These are phyloP conservation scores for Lepidonotus clava DNA, from an alignment of 2,888 invertebrate species.

Conservation along the genomic window DNA sequence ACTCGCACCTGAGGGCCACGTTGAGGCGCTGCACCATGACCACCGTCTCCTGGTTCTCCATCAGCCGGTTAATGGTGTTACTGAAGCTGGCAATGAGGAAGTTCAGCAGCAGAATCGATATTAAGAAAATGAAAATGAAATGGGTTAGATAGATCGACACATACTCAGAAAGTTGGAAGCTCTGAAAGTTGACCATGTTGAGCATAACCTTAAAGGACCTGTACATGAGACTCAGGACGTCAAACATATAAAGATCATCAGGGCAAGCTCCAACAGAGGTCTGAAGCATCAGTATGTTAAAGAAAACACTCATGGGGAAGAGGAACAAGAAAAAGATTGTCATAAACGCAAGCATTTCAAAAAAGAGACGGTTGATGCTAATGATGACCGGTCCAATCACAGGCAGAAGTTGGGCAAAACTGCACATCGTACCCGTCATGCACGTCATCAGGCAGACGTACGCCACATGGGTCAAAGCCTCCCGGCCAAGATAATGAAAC, in stretches of 20 bases:
- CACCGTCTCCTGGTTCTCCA: not conserved
- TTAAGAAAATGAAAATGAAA: not conserved
- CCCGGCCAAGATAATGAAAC: not conserved
- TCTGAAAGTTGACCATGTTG: not conserved
- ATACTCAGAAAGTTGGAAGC: not conserved
- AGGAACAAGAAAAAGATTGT: not conserved
- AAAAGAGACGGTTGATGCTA: not conserved
- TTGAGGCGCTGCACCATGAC: not conserved
- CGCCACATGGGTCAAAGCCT: not conserved
- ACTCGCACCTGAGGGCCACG: not conserved
- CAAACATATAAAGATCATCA: not conserved
- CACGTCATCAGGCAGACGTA: not conserved
- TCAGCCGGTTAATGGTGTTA: not conserved
- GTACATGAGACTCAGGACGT: not conserved
- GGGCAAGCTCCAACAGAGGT: not conserved
- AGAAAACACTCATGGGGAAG: not conserved
- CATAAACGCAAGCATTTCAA: not conserved
- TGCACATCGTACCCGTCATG: not conserved
- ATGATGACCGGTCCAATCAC: not conserved
- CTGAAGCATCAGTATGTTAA: not conserved
- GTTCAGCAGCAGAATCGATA: not conserved
- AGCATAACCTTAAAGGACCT: not conserved
- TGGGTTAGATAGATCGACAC: not conserved
- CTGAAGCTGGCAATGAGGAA: not conserved
- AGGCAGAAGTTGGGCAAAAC: not conserved